Conservation (phyloP, 2,113 vertebrate genomes). For the Clinocottus analis region DNA sequence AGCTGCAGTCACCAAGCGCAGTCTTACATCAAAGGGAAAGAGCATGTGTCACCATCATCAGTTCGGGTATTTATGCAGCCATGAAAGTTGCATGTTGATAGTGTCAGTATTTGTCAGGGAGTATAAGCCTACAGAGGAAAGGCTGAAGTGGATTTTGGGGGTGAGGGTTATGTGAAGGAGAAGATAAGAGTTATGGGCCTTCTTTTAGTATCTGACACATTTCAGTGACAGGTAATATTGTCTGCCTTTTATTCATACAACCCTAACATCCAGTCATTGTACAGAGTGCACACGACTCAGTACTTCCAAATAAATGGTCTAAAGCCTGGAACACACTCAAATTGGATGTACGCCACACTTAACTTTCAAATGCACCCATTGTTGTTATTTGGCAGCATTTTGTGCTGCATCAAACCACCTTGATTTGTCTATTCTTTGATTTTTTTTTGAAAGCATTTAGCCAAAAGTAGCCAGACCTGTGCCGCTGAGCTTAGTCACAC, state of each 20-base stretch:
- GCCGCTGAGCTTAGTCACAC: not conserved
- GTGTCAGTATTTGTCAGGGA: conserved; percentile 62
- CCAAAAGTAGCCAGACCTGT: not conserved
- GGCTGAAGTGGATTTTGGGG: conserved; percentile 67
- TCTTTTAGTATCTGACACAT: conserved; percentile 57
- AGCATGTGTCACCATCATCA: conserved; percentile 56
- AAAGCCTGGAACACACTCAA: conserved; percentile 29
- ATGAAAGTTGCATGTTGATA: conserved; percentile 69
- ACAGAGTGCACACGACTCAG: conserved; percentile 25
- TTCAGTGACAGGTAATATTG: conserved; percentile 47
- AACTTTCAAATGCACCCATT: conserved; percentile 49
- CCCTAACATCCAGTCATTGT: conserved; percentile 40
- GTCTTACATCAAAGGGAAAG: conserved; percentile 54
- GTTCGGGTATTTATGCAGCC: conserved; percentile 68
- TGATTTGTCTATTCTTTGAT: conserved; percentile 18
- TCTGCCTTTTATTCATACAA: conserved; percentile 48
- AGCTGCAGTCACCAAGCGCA: conserved; percentile 40
- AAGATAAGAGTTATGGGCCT: conserved; percentile 63
- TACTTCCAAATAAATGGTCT: not conserved
- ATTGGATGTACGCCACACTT: conserved; percentile 27
- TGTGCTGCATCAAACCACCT: conserved; percentile 13
- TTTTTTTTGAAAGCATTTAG: conserved; percentile 12
- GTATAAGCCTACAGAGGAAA: conserved; percentile 64
- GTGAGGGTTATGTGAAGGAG: conserved; percentile 26
- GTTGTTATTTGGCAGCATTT: conserved; percentile 33